Percentiles rank a stretch among this genome's conserved stretches.
These are phyloP conservation scores for Galago senegalensis DNA, from an alignment of 2,797 vertebrate genomes.

Conservation along the genomic window DNA sequence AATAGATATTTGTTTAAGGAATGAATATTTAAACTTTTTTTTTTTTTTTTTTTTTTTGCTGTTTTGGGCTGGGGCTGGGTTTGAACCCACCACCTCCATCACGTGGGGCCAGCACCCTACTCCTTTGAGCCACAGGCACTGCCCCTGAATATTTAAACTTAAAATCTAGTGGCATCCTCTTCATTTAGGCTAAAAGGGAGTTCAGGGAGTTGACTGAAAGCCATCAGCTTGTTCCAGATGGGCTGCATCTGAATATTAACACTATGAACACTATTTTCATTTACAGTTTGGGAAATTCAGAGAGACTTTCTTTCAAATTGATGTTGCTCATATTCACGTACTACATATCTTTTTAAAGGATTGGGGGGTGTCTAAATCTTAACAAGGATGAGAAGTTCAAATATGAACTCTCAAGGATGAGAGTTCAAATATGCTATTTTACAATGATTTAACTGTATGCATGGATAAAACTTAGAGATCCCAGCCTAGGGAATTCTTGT, in stretches of 20 bases:
- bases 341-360: background rate
- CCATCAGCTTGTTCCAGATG: background rate
- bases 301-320: background rate
- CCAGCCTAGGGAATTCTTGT: background rate
- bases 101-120: too few relatives aligned
- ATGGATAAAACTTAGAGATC: background rate
- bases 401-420: too few relatives aligned
- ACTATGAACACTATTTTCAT: background rate
- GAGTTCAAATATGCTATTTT: background rate
- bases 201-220: background rate
- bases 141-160: background rate
- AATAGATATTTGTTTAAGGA: conserved; percentile 29
- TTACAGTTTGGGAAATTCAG: background rate
- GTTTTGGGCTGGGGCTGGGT: too few relatives aligned
- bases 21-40: background rate
- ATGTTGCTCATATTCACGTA: background rate
- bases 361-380: background rate
- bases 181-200: background rate
- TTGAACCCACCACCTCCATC: too few relatives aligned
- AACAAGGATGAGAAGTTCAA: background rate
- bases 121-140: too few relatives aligned
- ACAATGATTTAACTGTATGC: background rate
- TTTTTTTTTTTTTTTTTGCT: too few relatives aligned
- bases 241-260: background rate
- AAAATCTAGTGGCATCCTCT: background rate